Base-by-base conservation (phyloP, 2,797 vertebrate species). In the Pelodytes ibericus region DNA sequence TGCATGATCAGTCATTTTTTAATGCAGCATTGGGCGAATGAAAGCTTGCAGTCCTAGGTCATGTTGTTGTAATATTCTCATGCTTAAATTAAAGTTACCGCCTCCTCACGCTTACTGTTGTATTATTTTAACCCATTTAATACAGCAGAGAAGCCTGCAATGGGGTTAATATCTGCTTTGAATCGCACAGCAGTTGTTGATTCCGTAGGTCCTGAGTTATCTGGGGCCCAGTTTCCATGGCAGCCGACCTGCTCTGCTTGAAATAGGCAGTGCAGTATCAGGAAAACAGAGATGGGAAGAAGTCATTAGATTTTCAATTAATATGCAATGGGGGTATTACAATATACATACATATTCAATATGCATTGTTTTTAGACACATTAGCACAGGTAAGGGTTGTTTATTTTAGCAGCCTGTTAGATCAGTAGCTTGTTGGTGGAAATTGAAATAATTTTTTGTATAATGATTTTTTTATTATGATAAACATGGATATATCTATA, bases 231-330 rank as follows among this genome's bases (percentile, higher is more conserved):
- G 94, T 96, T 93, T 91, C 90, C 93, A 96, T 96, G 89, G 92
- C 83, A 95, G 92, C 93, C 0, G 56, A 83, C 83, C 82, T 92
- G 86, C 81, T 87, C 87, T 89, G 88, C 72, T 86, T 85, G 84
- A 87, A 87, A 87, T 84, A 79, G 0, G 88, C 84, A 81, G 89
- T 91, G 92, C 87, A 77, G 81, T 83, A 86, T 80, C 81, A 84
- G 76, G 62, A 75, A 74, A 71, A 58, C n/a, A 60, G 63, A 82
- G 79, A 63, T 65, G 77, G 57, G 65, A 89, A 91, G 92, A 94
- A 95, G 92, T 95, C 93, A 93, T 95, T 95, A 94, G 86, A 86
- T 85, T 87, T 88, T 87, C 85, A 90, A 93, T 95, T 96, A 95
- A 94, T 93, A 97, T 95, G 91, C 95, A 86, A 83, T 84, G 66